Evolutionary conservation across 2,113 vertebrate species (phyloP), one percentile per base, ranked within the genome.

Genomic region (Cromileptes altivelis): DNA sequence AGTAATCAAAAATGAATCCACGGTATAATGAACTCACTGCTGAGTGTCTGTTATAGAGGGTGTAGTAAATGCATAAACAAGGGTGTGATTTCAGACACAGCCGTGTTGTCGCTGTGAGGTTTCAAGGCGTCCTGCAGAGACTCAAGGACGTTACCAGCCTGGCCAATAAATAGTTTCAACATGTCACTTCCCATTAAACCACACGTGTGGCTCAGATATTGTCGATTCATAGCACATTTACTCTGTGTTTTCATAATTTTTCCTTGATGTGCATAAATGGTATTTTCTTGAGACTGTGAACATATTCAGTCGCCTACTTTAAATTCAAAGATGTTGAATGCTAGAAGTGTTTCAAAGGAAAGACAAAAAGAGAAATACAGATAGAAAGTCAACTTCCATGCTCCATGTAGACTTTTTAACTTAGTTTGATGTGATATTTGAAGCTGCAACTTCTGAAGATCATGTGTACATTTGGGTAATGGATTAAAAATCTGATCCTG

Each of bases 401-500:
- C 49, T 68, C 40, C 40, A 52, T 71, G 23, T 67, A 19, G 64
- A 78, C 52, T 45, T 58, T 80, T 79, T 27, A 70, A 70, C 64
- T 86, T 25, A 4, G 37, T 62, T 56, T n/a, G n/a, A 81, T 72
- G 30, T 33, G 25, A 53, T 68, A 49, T 86, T 75, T 84, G 30
- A 81, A 47, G 52, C 40, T 50, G 27, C 56, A 45, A 53, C 71
- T 81, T 70, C 12, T 71, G 50, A 71, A 56, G 23, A 71, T 62
- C 57, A 60, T 62, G 37, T 61, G 50, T 80, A n/a, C 21, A 71
- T 18, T 33, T 49, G 14, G 49, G 49, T 55, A 81, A 71, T 69
- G 67, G 68, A 78, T 81, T 67, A 78, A 78, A 80, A 81, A 67
- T 70, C 23, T 21, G 27, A 81, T 58, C 65, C 47, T 73, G 78